Base-by-base conservation (phyloP, 1,140 invertebrate species). In the Diorhabda sublineata region DNA sequence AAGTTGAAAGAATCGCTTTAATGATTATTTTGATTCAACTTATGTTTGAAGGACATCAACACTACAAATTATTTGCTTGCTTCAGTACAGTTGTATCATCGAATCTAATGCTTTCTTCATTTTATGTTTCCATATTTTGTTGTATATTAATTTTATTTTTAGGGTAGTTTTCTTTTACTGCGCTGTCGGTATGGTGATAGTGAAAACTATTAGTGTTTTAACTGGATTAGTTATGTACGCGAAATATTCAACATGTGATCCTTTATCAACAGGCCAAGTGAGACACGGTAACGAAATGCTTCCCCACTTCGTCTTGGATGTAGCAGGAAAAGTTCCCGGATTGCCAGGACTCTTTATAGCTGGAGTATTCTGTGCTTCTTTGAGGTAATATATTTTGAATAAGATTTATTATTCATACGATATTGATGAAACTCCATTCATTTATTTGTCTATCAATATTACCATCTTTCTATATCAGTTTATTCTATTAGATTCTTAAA, bases 201-300 rank as follows among this genome's bases (percentile, higher is more conserved):
- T 84, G 74, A 84, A 84, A 69, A 72, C 82, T 4, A 64, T 84
- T 45, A 65, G 77, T 70, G 83, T 84, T 64, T 84, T 87, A 45
- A 87, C 83, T 8, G 92, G 92, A n/a, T 83, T 92, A n/a, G 86
- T 91, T 2, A 87, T 93, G 71, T 92, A 87, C 74, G 89, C 89
- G 0, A 84, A 87, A n/a, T 93, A 92, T 77, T 80, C 85, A 56
- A 82, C 88, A 11, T 93, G 91, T 78, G 91, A 93, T 81, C 91
- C 91, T 0, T 78, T 92, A 44, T 73, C 80, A 26, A 83, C 84
- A 5, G 82, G 86, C 73, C 84, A 86, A 78, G 78, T 85, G 2
- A 57, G 72, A 62, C 83, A 82, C 61, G 73, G 73, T 62, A 82
- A 82, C 74, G 80, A 87, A 79, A 71, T 87, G 3, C 75, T 86